A percentile compares a stretch with the other conserved stretches of the same genome.
phyloP scores from a whole-genome alignment of 2,113 vertebrate species.

The Hemicordylus capensis region DNA sequence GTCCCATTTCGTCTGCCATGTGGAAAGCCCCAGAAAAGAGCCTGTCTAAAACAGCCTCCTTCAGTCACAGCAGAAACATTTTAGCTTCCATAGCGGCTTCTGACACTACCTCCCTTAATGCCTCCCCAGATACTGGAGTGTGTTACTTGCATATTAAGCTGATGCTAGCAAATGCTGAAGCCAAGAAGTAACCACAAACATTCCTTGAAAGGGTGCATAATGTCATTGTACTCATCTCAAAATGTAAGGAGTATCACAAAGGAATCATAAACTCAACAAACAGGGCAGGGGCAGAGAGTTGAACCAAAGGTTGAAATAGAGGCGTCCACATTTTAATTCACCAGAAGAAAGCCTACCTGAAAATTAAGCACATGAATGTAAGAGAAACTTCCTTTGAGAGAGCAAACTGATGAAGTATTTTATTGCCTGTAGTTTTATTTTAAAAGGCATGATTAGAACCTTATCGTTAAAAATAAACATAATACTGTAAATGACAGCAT shows the following conservation, averaged over 20 bases:
- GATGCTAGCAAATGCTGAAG: conserved; percentile 33
- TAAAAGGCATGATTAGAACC: too few relatives aligned
- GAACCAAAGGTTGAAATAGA: not conserved
- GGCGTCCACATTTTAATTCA: not conserved
- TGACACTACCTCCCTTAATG: not conserved
- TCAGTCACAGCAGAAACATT: conserved; percentile 29
- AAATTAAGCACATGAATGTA: not conserved
- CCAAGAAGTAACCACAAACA: not conserved
- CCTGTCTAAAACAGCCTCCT: conserved; percentile 3
- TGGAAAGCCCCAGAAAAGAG: conserved; percentile 5
- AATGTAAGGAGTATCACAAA: conserved; percentile 2
- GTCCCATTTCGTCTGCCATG: not conserved
- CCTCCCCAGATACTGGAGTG: not conserved
- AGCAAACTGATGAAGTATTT: not conserved
- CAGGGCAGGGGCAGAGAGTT: not conserved
- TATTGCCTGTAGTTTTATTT: not conserved
- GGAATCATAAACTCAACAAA: conserved; percentile 7
- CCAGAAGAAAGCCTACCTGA: not conserved
- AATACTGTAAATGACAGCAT: not conserved
- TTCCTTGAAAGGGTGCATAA: conserved; percentile 34
- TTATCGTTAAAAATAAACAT: not conserved
- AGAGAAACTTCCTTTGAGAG: not conserved
- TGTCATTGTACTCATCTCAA: conserved; percentile 27
- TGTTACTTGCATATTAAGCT: conserved; percentile 27
- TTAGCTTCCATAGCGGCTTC: conserved; percentile 1